phyloP scores from a whole-genome alignment of 2,888 invertebrate genomes.

The Andrena dorsata region DNA sequence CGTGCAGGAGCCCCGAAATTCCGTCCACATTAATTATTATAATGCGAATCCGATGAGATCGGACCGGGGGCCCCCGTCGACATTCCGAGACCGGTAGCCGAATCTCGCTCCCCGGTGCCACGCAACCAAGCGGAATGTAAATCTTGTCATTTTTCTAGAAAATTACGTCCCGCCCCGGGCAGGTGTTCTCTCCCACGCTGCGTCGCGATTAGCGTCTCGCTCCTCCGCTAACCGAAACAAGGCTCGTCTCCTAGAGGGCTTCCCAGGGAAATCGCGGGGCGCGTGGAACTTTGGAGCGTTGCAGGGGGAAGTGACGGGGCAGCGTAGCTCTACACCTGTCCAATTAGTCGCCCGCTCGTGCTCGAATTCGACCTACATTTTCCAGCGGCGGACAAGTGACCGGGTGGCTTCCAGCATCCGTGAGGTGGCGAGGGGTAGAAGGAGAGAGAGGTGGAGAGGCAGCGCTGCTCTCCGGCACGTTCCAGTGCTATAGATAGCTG shows the following conservation, averaged over 20 bases:
- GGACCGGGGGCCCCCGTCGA: constrained; percentile 33
- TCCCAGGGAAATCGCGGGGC: background rate
- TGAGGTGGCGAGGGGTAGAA: constrained; percentile 22
- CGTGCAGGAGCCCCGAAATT: constrained; percentile 71
- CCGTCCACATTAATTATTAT: constrained; percentile 68
- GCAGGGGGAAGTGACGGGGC: background rate
- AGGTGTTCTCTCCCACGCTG: background rate
- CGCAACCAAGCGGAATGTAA: constrained; percentile 26
- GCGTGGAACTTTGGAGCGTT: constrained; percentile 8
- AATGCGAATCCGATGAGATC: constrained; percentile 64
- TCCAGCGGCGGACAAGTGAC: constrained; percentile 72
- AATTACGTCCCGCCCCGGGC: background rate
- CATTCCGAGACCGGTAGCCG: constrained; percentile 51
- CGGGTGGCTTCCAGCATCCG: constrained; percentile 69
- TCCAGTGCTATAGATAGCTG: constrained; percentile 71
- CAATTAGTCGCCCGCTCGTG: constrained; percentile 68
- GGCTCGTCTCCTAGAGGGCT: background rate
- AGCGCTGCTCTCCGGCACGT: constrained; percentile 67
- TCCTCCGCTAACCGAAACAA: background rate
- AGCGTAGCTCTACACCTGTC: constrained; percentile 66
- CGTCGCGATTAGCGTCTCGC: background rate
- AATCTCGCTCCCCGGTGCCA: constrained; percentile 17
- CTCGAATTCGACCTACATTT: constrained; percentile 74
- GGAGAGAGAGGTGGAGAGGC: constrained; percentile 32
- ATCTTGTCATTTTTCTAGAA: constrained; percentile 47